Conservation (phyloP, 2,113 vertebrate genomes). For the Lichenostomus cassidix region DNA sequence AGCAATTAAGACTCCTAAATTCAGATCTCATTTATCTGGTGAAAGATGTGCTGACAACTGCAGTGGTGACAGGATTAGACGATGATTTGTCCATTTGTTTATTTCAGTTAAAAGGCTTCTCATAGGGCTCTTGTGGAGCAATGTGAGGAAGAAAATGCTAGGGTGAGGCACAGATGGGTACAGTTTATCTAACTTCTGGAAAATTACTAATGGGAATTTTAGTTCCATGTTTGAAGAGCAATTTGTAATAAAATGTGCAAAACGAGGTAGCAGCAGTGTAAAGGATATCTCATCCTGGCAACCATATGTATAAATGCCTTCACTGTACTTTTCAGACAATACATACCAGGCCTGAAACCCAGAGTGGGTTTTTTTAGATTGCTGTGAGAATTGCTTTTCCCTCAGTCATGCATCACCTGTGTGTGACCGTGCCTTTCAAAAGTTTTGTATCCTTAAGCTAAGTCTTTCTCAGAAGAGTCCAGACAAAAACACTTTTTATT, state of each 20-base stretch:
- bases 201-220: background rate
- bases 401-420: background rate
- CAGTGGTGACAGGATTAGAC: background rate
- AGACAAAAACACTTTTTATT: background rate
- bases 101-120: background rate
- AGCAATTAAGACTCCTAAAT: background rate
- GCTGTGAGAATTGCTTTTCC: background rate
- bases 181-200: background rate
- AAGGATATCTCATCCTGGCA: background rate
- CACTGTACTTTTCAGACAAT: background rate
- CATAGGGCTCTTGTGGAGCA: background rate
- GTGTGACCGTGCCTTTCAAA: background rate
- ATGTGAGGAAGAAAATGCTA: background rate
- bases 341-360: background rate
- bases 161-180: background rate
- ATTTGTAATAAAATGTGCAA: background rate
- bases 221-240: background rate
- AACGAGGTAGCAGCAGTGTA: background rate
- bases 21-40: background rate
- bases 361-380: background rate
- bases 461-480: background rate
- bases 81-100: background rate
- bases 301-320: background rate
- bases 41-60: background rate
- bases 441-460: background rate